phyloP scores from a whole-genome alignment of 2,113 vertebrate genomes.

The Etheostoma cragini region DNA sequence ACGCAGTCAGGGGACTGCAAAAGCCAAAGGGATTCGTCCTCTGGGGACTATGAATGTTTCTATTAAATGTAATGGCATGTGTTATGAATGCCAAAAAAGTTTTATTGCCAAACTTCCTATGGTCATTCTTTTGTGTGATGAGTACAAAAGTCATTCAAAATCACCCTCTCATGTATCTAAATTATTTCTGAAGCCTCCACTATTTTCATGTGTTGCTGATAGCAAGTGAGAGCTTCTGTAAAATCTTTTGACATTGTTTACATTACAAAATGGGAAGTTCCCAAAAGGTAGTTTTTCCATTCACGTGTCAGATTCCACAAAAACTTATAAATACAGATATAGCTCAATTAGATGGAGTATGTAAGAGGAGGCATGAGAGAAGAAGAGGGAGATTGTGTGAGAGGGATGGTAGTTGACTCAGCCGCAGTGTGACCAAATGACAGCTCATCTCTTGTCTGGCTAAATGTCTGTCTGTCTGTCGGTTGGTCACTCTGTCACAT shows the following conservation, averaged over 20 bases:
- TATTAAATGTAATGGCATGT: background rate
- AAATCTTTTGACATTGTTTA: background rate
- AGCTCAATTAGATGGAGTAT: conserved; percentile 26
- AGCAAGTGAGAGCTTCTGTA: background rate
- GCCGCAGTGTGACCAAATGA: conserved; percentile 52
- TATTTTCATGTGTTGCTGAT: background rate
- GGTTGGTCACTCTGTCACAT: background rate
- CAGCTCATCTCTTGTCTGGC: conserved; percentile 20
- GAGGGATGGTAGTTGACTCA: conserved; percentile 53
- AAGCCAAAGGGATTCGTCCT: background rate
- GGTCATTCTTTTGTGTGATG: background rate
- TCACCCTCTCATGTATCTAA: background rate
- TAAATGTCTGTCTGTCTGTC: too few relatives aligned
- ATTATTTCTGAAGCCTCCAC: background rate
- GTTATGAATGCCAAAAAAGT: background rate
- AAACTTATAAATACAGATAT: background rate
- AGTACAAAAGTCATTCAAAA: background rate
- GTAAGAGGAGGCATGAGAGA: conserved; percentile 13
- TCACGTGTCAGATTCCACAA: background rate
- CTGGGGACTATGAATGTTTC: background rate
- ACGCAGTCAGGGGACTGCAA: background rate
- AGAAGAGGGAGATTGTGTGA: conserved; percentile 56
- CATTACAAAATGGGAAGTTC: background rate
- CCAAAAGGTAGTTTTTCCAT: background rate
- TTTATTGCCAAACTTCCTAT: background rate